Conservation (phyloP, 2,888 invertebrate species). For the Allophyes oxyacanthae region DNA sequence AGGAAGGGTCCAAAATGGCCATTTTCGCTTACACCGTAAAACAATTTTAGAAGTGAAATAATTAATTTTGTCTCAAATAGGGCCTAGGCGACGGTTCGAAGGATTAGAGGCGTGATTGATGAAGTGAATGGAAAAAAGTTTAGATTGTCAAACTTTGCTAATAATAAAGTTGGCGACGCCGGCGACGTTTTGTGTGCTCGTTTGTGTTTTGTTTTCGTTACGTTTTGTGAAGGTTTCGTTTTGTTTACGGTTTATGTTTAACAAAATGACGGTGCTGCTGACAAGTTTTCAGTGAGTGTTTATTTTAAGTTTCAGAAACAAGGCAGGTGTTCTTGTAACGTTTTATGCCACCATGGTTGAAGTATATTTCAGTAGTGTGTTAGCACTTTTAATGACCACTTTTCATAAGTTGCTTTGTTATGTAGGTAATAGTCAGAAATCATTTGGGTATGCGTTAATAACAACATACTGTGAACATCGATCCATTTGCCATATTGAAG, state of each 20-base stretch:
- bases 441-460: too few species aligned
- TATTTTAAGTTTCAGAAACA: too few species aligned
- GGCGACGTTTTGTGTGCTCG: conserved; percentile 14
- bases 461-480: too few species aligned
- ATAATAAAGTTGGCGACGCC: conserved; percentile 42
- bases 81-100: conserved; percentile 17
- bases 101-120: conserved; percentile 39
- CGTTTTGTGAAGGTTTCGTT: not conserved
- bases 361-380: too few species aligned
- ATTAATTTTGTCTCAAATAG: conserved; percentile 48
- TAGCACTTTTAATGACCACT: too few species aligned
- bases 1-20: not conserved
- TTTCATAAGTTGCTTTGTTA: too few species aligned
- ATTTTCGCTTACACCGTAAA: conserved; percentile 44
- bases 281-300: not conserved
- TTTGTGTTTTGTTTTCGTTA: conserved; percentile 13
- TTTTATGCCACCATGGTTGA: too few species aligned
- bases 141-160: conserved; percentile 30
- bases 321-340: too few species aligned
- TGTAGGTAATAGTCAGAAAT: too few species aligned
- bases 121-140: conserved; percentile 38
- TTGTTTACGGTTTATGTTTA: conserved; percentile 8
- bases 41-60: conserved; percentile 48
- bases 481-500: too few species aligned
- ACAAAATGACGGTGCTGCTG: not conserved